Conservation (phyloP, 2,113 vertebrate species). For the Platichthys flesus region DNA sequence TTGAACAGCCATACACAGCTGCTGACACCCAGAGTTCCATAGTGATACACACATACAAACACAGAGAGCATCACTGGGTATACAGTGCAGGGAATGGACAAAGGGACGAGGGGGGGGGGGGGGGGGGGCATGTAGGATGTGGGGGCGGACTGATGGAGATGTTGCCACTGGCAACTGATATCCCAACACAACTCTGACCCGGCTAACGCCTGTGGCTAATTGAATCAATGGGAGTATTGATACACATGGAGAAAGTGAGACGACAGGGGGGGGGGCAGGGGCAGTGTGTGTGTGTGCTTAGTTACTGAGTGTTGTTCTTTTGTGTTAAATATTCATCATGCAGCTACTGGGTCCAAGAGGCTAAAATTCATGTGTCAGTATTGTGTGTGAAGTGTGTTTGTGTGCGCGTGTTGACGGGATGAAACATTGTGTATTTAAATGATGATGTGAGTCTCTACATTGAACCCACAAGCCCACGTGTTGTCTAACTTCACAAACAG, state of each 20-base stretch:
- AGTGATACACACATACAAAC: constrained; percentile 41
- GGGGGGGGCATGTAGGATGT: constrained; percentile 40
- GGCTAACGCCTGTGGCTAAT: constrained; percentile 48
- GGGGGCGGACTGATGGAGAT: constrained; percentile 57
- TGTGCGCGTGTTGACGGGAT: background rate
- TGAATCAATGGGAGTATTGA: constrained; percentile 80
- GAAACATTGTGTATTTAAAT: too few relatives aligned
- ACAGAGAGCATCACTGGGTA: constrained; percentile 39
- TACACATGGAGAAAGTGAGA: constrained; percentile 65
- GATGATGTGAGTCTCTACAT: too few relatives aligned
- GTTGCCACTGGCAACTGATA: constrained; percentile 75
- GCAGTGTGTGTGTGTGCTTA: constrained; percentile 1
- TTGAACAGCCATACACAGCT: constrained; percentile 17
- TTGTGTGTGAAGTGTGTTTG: background rate
- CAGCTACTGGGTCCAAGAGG: background rate
- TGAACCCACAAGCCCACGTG: too few relatives aligned
- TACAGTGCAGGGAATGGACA: constrained; percentile 56
- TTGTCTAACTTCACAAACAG: too few relatives aligned
- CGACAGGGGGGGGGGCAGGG: constrained; percentile 40
- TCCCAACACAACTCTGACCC: constrained; percentile 75
- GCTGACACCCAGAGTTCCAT: constrained; percentile 37
- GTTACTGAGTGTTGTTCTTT: constrained; percentile 9
- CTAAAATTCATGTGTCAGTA: background rate
- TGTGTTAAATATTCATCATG: background rate
- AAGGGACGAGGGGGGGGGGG: constrained; percentile 18